Evolutionary conservation across 2,797 vertebrate species (phyloP).

Genomic region (Pempheris klunzingeri): DNA sequence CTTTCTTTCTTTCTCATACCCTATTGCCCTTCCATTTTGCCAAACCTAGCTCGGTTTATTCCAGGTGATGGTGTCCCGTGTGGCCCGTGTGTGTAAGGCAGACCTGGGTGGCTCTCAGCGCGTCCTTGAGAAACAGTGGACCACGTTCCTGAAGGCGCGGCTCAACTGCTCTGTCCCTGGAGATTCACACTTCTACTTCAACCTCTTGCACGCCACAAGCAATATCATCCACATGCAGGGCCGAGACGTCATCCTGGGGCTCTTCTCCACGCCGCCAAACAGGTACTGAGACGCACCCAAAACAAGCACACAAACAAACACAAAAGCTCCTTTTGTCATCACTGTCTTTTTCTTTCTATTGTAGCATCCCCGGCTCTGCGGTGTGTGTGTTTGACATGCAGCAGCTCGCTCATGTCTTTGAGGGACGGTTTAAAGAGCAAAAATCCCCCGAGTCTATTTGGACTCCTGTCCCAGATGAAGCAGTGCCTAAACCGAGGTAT

Average conservation of each 20-base stretch:
- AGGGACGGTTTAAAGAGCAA: slow-evolving; percentile 97
- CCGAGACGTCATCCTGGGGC: slow-evolving; percentile 91
- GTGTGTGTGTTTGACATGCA: slow-evolving; percentile 98
- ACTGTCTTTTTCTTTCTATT: slow-evolving; percentile 11
- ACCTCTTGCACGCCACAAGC: slow-evolving; percentile 94
- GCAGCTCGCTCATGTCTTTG: slow-evolving; percentile 92
- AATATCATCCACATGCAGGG: slow-evolving; percentile 92
- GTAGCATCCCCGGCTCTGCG: slow-evolving; percentile 95
- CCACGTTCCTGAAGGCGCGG: slow-evolving; percentile 95
- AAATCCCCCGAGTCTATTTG: slow-evolving; percentile 97
- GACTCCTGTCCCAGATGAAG: slow-evolving; percentile 95
- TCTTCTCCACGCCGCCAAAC: slow-evolving; percentile 96
- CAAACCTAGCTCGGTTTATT: neutral
- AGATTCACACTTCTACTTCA: slow-evolving; percentile 98
- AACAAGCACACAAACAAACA: neutral
- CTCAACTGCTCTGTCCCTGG: slow-evolving; percentile 98
- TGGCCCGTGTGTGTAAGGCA: slow-evolving; percentile 95
- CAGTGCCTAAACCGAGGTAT: slow-evolving; percentile 95
- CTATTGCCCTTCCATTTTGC: neutral
- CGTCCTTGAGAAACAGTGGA: slow-evolving; percentile 98
- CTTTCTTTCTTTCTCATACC: neutral
- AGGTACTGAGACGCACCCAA: slow-evolving; percentile 82
- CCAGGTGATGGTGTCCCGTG: slow-evolving; percentile 95
- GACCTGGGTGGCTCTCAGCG: slow-evolving; percentile 96
- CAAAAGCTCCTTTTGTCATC: slow-evolving; percentile 4